Evolutionary conservation across 2,888 invertebrate species (phyloP).

Genomic region (Dicranocentrus wangi): DNA sequence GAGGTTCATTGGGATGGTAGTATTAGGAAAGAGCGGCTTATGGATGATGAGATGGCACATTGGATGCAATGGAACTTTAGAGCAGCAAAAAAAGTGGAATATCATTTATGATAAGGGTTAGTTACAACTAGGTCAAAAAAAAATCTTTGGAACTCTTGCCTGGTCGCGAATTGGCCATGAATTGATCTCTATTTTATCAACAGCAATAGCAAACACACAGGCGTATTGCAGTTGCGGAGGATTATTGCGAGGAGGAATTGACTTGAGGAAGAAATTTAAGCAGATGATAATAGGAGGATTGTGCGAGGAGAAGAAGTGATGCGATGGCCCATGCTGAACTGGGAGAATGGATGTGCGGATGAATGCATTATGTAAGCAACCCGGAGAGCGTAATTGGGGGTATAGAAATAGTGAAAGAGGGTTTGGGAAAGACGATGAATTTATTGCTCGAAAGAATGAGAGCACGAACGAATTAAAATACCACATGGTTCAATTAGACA

Average conservation of each 20-base stretch:
- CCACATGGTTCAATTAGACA: conserved; percentile 34
- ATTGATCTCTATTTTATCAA: conserved; percentile 22
- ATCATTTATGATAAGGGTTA: neutral
- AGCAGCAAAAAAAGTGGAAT: too few relatives aligned
- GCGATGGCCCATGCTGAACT: too few relatives aligned
- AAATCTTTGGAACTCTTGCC: neutral
- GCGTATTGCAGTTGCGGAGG: neutral
- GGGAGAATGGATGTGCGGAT: conserved; percentile 12
- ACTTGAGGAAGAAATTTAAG: neutral
- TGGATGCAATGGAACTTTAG: too few relatives aligned
- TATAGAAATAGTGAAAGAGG: neutral
- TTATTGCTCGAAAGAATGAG: conserved; percentile 27
- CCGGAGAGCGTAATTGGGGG: neutral
- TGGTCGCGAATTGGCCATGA: conserved; percentile 28
- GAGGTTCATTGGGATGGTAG: neutral
- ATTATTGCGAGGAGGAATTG: neutral
- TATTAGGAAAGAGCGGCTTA: too few relatives aligned
- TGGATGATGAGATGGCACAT: neutral
- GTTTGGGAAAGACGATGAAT: conserved; percentile 19
- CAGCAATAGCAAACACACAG: neutral
- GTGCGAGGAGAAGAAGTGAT: conserved; percentile 4
- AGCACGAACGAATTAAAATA: conserved; percentile 27
- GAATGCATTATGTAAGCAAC: conserved; percentile 3
- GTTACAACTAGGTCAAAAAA: conserved; percentile 28
- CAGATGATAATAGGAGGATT: conserved; percentile 7